These are phyloP conservation scores for Troides aeacus DNA, from an alignment of 2,888 invertebrate species.

Conservation along the genomic window DNA sequence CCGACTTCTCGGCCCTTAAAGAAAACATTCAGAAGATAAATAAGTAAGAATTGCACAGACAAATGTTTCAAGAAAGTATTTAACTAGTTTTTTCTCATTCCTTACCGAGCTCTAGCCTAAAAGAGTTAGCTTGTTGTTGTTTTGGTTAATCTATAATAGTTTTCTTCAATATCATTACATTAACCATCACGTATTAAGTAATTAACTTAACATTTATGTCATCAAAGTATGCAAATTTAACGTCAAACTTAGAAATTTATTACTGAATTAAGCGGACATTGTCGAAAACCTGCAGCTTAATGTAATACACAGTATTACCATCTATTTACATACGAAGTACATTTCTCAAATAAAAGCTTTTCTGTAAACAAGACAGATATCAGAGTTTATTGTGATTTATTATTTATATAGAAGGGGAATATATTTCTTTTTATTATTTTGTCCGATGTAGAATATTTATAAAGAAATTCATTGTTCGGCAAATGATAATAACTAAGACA, in stretches of 20 bases:
- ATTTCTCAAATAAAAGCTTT: neutral
- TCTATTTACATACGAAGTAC: no score
- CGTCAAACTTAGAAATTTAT: neutral
- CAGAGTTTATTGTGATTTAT: neutral
- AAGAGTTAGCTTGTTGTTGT: no score
- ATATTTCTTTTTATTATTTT: neutral
- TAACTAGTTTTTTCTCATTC: no score
- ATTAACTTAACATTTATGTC: neutral
- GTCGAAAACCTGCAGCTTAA: neutral
- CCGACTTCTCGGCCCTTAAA: conserved; percentile 93
- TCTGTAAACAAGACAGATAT: neutral
- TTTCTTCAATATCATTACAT: no score
- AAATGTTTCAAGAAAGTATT: neutral
- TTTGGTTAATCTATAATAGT: no score
- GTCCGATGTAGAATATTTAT: no score
- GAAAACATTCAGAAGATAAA: conserved; percentile 92
- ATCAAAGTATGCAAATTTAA: neutral
- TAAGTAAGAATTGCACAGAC: conserved; percentile 81
- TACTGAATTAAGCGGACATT: neutral
- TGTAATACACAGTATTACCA: neutral
- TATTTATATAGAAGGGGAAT: neutral
- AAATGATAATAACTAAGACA: no score
- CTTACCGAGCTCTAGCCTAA: no score
- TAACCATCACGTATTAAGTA: no score
- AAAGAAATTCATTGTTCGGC: no score